Conservation (phyloP, 2,113 vertebrate species). For the Ellobius talpinus region DNA sequence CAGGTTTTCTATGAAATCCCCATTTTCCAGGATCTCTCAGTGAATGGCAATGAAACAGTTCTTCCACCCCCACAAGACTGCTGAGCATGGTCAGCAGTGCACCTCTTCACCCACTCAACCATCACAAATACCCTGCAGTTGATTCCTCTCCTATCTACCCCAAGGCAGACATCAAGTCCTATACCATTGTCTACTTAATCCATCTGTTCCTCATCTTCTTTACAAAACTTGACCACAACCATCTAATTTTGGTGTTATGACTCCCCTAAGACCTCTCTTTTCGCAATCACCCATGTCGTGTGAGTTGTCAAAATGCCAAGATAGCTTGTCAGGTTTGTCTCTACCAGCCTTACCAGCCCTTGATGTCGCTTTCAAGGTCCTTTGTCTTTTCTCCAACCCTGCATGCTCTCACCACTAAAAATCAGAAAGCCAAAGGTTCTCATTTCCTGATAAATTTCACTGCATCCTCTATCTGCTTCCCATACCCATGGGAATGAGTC, state of each 20-base stretch:
- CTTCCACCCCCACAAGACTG: neutral
- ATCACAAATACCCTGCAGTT: neutral
- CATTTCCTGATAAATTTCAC: neutral
- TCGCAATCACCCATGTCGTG: neutral
- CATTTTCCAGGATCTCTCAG: conserved; percentile 42
- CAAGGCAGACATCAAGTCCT: neutral
- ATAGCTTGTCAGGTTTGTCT: neutral
- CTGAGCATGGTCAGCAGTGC: neutral
- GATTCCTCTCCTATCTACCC: neutral
- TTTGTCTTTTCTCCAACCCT: neutral
- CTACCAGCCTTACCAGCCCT: neutral
- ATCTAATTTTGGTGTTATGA: neutral
- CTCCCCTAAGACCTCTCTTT: neutral
- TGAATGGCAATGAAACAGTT: conserved; percentile 57
- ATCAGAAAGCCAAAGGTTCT: neutral
- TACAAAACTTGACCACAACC: neutral
- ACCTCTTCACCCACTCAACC: neutral
- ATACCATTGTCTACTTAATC: neutral
- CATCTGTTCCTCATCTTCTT: neutral
- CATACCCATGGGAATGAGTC: neutral
- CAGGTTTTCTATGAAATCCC: neutral
- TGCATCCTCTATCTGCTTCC: neutral
- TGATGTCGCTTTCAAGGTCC: neutral
- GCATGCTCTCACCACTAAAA: neutral
- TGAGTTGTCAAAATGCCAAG: neutral